Base-by-base conservation (phyloP, 2,797 vertebrate species). In the Phyllotis vaccarum region DNA sequence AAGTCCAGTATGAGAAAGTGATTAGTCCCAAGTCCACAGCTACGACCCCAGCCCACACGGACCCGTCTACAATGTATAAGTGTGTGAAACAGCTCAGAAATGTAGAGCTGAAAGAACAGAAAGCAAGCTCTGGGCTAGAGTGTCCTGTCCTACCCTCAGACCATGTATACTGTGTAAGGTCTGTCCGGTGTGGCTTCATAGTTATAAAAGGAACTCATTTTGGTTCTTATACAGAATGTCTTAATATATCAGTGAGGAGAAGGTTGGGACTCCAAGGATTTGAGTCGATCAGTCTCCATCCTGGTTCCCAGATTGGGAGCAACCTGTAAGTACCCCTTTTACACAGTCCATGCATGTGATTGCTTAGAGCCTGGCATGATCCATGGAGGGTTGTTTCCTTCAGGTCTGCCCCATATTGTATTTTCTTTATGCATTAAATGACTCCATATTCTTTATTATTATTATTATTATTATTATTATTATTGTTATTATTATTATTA, bases 171-270 rank as follows among this genome's bases (percentile, higher is more conserved):
- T 62, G 7, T 62, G 8, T 54, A 10, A 88, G 27, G 3, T 27
- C 66, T 79, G 24, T 82, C 68, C 68, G 40, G 66, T 70, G 82
- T 56, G 54, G 31, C 29, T 19, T 64, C 29, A 6, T 81, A 56
- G 89, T 95, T 96, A 91, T 74, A 83, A 89, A 89, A 37, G 82
- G 49, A 87, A 52, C 19, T 19, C 89, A 64, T 76, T 8, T 58
- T 29, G 52, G 24, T 64, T 29, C 40, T 81, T 49, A 72, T 21
- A 21, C 37, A 70, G 21, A 89, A 34, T 88, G 81, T 68, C 16
- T 82, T 89, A 75, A 46, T 43, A 34, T 58, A 21, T 70, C 62
- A 43, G 19, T 60, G n/a, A 58, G 52, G 31, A 60, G 37, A 31
- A 66, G 37, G 7, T 79, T 6, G 49, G 83, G 62, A 34, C 9